Conservation (phyloP, 2,797 vertebrate species). For the Pseudochirops corinnae region DNA sequence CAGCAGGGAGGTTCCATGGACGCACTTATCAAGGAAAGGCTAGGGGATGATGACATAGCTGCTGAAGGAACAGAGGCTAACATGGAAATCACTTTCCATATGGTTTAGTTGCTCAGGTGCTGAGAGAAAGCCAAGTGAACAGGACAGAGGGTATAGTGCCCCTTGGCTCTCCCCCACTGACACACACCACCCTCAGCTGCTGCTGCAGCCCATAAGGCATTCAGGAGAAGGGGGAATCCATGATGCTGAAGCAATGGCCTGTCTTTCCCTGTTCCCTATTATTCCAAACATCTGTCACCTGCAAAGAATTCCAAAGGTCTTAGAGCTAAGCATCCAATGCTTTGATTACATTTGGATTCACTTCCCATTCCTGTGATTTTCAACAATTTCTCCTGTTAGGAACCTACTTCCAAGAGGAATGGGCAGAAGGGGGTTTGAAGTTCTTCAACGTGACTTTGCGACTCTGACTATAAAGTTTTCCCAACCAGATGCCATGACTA, state of each 20-base stretch:
- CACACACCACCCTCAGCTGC: background rate
- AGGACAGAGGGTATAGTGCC: conserved; percentile 24
- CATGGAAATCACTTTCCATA: conserved; percentile 52
- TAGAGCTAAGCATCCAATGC: conserved; percentile 60
- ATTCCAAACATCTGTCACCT: conserved; percentile 44
- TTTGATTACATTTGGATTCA: conserved; percentile 55
- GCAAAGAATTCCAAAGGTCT: conserved; percentile 54
- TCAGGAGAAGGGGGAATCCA: conserved; percentile 17
- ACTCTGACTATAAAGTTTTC: background rate
- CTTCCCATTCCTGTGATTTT: conserved; percentile 58
- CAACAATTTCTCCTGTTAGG: conserved; percentile 30
- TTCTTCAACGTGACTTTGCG: background rate
- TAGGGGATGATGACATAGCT: conserved; percentile 53
- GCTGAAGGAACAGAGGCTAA: conserved; percentile 71
- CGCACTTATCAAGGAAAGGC: conserved; percentile 41
- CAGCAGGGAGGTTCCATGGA: background rate
- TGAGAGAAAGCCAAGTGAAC: conserved; percentile 67
- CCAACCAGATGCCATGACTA: background rate
- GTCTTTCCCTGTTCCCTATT: background rate
- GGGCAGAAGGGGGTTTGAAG: background rate
- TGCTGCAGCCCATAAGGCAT: background rate
- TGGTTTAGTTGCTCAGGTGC: conserved; percentile 54
- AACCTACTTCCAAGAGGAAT: background rate
- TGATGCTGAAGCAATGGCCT: background rate
- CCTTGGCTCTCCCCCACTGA: background rate